A percentile compares a stretch with the other conserved stretches of the same genome.
Evolutionary conservation across 2,113 vertebrate species (phyloP).

Genomic region (Pteropus alecto): DNA sequence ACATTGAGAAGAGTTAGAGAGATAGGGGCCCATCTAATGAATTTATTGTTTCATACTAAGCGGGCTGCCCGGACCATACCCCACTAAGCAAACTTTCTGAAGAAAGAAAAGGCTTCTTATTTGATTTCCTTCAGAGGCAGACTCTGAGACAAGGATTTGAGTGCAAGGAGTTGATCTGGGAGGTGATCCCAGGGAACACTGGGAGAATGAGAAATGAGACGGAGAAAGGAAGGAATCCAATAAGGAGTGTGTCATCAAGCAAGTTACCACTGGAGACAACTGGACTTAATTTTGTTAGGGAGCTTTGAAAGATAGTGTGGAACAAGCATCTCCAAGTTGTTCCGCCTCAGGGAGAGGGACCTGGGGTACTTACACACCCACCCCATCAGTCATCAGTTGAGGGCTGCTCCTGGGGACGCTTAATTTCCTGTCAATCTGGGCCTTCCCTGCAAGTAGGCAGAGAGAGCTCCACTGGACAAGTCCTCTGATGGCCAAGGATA

Average conservation of each 20-base stretch:
- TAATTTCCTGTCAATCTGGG: neutral
- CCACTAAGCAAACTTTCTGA: neutral
- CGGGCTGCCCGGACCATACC: neutral
- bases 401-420: neutral
- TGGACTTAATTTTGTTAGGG: neutral
- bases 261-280: neutral
- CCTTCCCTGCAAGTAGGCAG: neutral
- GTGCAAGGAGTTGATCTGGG: neutral
- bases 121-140: neutral
- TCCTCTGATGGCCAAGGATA: neutral
- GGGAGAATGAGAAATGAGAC: neutral
- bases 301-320: neutral
- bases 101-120: neutral
- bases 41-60: neutral
- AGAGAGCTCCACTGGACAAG: neutral
- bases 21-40: rapidly evolving
- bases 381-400: rapidly evolving
- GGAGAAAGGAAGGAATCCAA: neutral
- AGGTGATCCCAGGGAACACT: neutral
- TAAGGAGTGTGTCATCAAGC: neutral
- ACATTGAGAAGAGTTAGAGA: neutral
- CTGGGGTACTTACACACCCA: no score
- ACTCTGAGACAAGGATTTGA: neutral
- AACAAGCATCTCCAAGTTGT: rapidly evolving
- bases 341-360: no score